Evolutionary conservation across 2,113 vertebrate genomes (phyloP).

Genomic region (Neopipo cinnamomea): DNA sequence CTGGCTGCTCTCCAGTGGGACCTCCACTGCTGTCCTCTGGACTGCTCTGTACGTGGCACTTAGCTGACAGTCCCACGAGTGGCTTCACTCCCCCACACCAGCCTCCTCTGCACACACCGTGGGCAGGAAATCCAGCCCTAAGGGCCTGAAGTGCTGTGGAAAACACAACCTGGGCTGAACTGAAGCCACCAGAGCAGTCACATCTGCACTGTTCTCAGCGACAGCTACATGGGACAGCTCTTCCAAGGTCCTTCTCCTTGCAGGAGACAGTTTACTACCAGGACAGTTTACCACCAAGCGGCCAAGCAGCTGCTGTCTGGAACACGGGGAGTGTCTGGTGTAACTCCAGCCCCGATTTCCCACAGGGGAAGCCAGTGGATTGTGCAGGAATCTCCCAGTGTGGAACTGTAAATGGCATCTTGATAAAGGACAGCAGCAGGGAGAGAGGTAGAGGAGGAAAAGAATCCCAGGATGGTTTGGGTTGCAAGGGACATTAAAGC

Average conservation of each 20-base stretch:
- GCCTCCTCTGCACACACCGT: neutral
- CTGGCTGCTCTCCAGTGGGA: neutral
- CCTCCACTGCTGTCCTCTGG: neutral
- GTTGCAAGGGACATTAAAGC: neutral
- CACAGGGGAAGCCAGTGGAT: neutral
- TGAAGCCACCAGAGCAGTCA: neutral
- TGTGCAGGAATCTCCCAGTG: neutral
- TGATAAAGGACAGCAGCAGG: neutral
- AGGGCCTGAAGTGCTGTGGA: neutral
- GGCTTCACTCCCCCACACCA: neutral
- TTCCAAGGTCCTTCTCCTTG: neutral
- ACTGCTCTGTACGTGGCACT: neutral
- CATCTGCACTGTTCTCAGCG: neutral
- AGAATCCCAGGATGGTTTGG: neutral
- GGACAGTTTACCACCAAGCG: neutral
- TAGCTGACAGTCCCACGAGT: neutral
- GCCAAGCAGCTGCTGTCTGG: neutral
- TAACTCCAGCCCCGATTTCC: neutral
- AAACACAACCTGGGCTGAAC: neutral
- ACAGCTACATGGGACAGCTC: neutral
- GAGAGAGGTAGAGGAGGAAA: neutral
- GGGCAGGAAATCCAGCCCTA: neutral
- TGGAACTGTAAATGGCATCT: neutral
- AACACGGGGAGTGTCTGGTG: fast-evolving
- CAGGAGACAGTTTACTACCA: neutral